Base-by-base conservation (phyloP, 2,888 invertebrate genomes). In the Drosophila kuntzei region DNA sequence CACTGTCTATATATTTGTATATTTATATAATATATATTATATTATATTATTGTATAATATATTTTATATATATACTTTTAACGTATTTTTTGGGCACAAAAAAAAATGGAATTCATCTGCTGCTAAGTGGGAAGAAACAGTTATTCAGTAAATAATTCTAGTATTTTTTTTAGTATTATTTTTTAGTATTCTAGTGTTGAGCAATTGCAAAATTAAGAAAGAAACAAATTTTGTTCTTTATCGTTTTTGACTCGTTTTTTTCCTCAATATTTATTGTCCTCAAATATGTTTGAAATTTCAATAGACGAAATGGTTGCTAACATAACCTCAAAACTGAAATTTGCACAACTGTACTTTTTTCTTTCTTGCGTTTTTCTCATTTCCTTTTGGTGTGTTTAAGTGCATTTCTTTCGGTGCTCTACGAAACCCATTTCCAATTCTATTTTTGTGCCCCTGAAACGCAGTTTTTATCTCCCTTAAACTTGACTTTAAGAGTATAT, bases 261-360 rank as follows among this genome's bases (percentile, higher is more conserved):
- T 76, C 60, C 43, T 27, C 25, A 69, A 80, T 78, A 75, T 86
- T 90, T 90, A 90, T 90, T 90, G 90, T 90, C 90, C 81, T 88
- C 79, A 80, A 86, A 83, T 82, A 78, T 80, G 75, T 68, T 67
- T 57, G 16, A 61, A 65, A 54, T 73, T 55, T 12, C 16, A 54
- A 47, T 32, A 41, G 25, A 71, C 22, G 59, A 51, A 51, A 53
- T 18, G 37, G n/a, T 58, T 53, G 43, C 51, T 55, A 50, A 53
- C 22, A n/a, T 51, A 61, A 71, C 44, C 71, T 55, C 50, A 32
- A 62, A 57, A 29, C 29, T 34, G 8, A 16, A 34, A 29, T 27
- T 12, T 71, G 47, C 49, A 61, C 47, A 60, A 46, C 39, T 63
- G 18, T 71, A 18, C 54, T 53, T 54, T 14, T 18, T 3, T n/a